Evolutionary conservation across 1,140 invertebrate genomes (phyloP).

Genomic region (Zelostemma sp.): DNA sequence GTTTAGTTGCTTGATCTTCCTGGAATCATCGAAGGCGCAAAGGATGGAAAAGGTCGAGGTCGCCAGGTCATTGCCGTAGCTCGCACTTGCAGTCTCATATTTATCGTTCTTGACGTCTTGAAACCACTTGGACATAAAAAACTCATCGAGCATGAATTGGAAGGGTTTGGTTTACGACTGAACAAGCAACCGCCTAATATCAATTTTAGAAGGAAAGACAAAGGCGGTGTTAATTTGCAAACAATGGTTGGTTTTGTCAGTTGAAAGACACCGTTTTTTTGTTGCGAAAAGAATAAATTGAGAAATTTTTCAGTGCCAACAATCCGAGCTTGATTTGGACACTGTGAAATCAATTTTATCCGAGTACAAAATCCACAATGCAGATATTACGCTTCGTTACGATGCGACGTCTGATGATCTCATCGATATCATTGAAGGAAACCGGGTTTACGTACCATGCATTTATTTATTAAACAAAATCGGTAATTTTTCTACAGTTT

Average conservation of each 20-base stretch:
- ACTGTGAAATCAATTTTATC: slow-evolving; percentile 96
- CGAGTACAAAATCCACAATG: slow-evolving; percentile 99
- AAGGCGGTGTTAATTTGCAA: slow-evolving; percentile 94
- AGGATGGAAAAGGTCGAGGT: slow-evolving; percentile 98
- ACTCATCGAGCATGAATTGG: slow-evolving; percentile 97
- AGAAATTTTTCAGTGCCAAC: slow-evolving; percentile 76
- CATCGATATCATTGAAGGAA: slow-evolving; percentile 99
- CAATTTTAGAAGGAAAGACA: slow-evolving; percentile 96
- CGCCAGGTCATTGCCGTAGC: slow-evolving; percentile 99
- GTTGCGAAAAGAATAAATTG: not conserved
- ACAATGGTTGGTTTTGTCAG: slow-evolving; percentile 74
- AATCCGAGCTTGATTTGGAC: slow-evolving; percentile 96
- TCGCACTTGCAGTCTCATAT: slow-evolving; percentile 97
- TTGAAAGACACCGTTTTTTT: not conserved
- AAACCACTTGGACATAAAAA: slow-evolving; percentile 98
- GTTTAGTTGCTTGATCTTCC: slow-evolving; percentile 94
- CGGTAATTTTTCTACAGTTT: slow-evolving; percentile 70
- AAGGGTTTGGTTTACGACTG: slow-evolving; percentile 97
- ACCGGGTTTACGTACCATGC: slow-evolving; percentile 97
- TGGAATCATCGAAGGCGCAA: slow-evolving; percentile 99
- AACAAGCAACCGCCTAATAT: slow-evolving; percentile 99
- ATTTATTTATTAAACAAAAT: slow-evolving; percentile 99
- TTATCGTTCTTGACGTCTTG: slow-evolving; percentile 97
- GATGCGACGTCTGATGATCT: slow-evolving; percentile 98
- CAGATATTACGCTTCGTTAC: slow-evolving; percentile 93